phyloP scores from a whole-genome alignment of 1,140 invertebrate genomes.

The Gonioctena quinquepunctata region DNA sequence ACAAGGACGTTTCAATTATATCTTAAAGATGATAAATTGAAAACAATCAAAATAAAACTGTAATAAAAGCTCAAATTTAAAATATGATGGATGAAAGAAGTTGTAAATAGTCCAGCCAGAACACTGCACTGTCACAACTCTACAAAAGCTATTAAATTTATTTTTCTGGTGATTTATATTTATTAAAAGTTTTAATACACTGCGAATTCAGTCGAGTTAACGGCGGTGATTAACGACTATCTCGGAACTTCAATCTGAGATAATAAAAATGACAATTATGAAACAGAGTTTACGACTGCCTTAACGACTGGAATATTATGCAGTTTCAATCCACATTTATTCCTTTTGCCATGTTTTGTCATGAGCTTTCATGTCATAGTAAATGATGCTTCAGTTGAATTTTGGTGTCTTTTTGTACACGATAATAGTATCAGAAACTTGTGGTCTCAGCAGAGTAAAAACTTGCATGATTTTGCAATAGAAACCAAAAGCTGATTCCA shows the following conservation, averaged over 20 bases:
- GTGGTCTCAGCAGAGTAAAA: too few relatives aligned
- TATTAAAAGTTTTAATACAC: slow-evolving; percentile 22
- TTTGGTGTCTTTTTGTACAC: too few relatives aligned
- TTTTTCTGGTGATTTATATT: slow-evolving; percentile 21
- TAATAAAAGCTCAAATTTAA: slow-evolving; percentile 25
- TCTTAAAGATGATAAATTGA: slow-evolving; percentile 34
- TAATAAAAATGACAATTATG: background rate
- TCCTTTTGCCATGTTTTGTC: too few relatives aligned
- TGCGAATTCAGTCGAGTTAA: background rate
- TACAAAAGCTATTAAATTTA: slow-evolving; percentile 12
- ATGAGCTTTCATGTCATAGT: too few relatives aligned
- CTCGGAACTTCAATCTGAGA: background rate
- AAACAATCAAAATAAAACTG: slow-evolving; percentile 28
- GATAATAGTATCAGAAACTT: too few relatives aligned
- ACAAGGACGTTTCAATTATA: slow-evolving; percentile 35
- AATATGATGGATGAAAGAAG: slow-evolving; percentile 29
- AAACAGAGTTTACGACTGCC: background rate
- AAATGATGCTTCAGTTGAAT: too few relatives aligned
- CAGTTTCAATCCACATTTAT: too few relatives aligned
- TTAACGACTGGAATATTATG: background rate
- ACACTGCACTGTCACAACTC: slow-evolving; percentile 3
- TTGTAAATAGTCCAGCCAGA: slow-evolving; percentile 15
- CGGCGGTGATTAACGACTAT: slow-evolving; percentile 24
- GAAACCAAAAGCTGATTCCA: too few relatives aligned
- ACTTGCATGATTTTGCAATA: too few relatives aligned